Percentiles rank a stretch among this genome's conserved stretches.
phyloP scores from a whole-genome alignment of 1,140 invertebrate genomes.

The Sitobion miscanthi region DNA sequence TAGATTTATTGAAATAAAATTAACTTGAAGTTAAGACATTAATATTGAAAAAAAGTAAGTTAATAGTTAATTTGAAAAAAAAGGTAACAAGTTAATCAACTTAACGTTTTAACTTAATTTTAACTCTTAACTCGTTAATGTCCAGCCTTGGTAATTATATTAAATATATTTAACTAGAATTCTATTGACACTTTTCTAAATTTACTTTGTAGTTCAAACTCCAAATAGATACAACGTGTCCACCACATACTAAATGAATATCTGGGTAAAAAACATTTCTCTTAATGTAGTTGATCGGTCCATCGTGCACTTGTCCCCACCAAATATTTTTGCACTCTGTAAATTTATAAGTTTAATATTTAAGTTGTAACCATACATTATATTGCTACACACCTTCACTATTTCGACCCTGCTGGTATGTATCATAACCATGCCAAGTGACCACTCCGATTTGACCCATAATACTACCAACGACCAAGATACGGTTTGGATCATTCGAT shows the following conservation, averaged over 20 bases:
- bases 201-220: constrained; percentile 42
- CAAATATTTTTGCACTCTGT: constrained; percentile 36
- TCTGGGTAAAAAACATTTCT: constrained; percentile 46
- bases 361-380: background rate
- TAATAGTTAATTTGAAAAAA: too few relatives aligned
- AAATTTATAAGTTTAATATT: background rate
- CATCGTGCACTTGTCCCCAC: constrained; percentile 47
- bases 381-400: background rate
- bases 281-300: constrained; percentile 41
- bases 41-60: too few relatives aligned
- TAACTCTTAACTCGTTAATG: too few relatives aligned
- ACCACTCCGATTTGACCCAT: constrained; percentile 47
- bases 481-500: background rate
- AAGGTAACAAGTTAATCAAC: too few relatives aligned
- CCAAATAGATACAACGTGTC: constrained; percentile 42
- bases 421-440: constrained; percentile 41
- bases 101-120: too few relatives aligned
- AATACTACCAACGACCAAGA: constrained; percentile 35
- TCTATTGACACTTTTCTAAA: background rate
- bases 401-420: background rate
- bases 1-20: too few relatives aligned
- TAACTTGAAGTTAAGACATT: too few relatives aligned
- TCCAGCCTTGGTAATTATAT: too few relatives aligned
- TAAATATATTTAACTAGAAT: too few relatives aligned
- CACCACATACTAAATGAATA: constrained; percentile 43